Conservation (phyloP, 1,140 invertebrate species). For the Pseudomyrmex gracilis region DNA sequence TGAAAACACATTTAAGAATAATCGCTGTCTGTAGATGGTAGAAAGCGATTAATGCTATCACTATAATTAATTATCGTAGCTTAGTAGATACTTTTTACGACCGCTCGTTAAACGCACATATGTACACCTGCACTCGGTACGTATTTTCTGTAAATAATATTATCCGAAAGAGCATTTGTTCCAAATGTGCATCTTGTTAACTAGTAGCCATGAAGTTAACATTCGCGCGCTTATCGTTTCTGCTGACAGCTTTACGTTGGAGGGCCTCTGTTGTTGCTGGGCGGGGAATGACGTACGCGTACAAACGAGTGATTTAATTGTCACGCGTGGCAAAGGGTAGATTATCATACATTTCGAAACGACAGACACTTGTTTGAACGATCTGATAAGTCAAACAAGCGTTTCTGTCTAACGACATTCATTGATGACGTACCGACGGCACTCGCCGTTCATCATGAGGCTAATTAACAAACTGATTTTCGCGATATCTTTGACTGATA, state of each 20-base stretch:
- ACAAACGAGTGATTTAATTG: constrained; percentile 69
- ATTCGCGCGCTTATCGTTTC: constrained; percentile 51
- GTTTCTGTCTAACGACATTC: constrained; percentile 65
- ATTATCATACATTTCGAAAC: constrained; percentile 45
- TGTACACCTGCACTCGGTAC: constrained; percentile 10
- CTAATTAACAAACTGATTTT: constrained; percentile 64
- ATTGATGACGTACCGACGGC: constrained; percentile 11
- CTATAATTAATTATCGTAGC: constrained; percentile 66
- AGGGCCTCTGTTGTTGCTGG: background rate
- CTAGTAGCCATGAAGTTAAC: constrained; percentile 54
- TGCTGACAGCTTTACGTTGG: constrained; percentile 64
- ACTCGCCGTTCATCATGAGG: constrained; percentile 28
- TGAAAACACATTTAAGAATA: constrained; percentile 47
- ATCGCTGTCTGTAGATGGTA: constrained; percentile 47
- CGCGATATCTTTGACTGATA: constrained; percentile 50
- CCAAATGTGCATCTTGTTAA: constrained; percentile 41
- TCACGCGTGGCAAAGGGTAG: constrained; percentile 8
- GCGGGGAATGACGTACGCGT: background rate
- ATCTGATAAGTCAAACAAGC: constrained; percentile 65
- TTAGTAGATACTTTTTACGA: constrained; percentile 68
- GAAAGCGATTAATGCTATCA: constrained; percentile 59
- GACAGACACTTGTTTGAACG: constrained; percentile 30
- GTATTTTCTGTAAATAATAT: constrained; percentile 59
- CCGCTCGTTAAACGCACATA: constrained; percentile 55
- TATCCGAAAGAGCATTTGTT: constrained; percentile 51